Base-by-base conservation (phyloP, 2,797 vertebrate genomes). In the Acipenser oxyrinchus region DNA sequence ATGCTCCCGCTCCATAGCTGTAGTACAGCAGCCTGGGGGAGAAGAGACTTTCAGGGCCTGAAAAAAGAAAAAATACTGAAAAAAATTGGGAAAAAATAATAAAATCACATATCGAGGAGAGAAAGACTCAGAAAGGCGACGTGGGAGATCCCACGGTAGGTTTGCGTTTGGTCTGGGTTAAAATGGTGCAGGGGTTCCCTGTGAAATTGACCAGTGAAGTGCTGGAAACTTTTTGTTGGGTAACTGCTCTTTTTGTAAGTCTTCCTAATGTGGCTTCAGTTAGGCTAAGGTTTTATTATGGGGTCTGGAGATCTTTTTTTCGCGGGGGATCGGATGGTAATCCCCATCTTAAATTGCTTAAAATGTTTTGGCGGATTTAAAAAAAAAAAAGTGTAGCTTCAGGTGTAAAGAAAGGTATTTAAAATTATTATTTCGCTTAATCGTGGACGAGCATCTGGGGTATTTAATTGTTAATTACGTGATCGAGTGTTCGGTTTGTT, bases 1-100 rank as follows among this genome's bases (percentile, higher is more conserved):
- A 94, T 92, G 91, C 94, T 91, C 82, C 91, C 91, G 94, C 93
- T 90, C 93, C 92, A 91, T 88, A 93, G 89, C 89, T 91, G 82
- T 77, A 86, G 87, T 86, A 82, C 88, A 85, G 90, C 88, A 89
- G 90, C 89, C 88, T 84, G 90, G 89, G 23, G 82, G 68, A 86
- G 85, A 84, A 85, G 79, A 77, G 79, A 64, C 80, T 72, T 74
- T 87, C 88, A 86, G 93, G 93, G 90, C 94, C 87, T 87, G 85
- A 87, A 88, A 86, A 89, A 87, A 79, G 76, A 84, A 83, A 86
- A 90, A 83, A 71, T 75, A 78, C 71, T 49, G 68, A 63, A 77
- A 76, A 84, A 85, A 81, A 71, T 72, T 68, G 62, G 62, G 66
- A 64, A 79, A 82, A 85, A 83, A 74, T 72, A 74, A 73, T 68